A percentile compares a stretch with the other conserved stretches of the same genome.
Evolutionary conservation across 30 jellyfish, hydroid and myxozoan genomes (phyloP).

Genomic region (Phacellophora camtschatica): DNA sequence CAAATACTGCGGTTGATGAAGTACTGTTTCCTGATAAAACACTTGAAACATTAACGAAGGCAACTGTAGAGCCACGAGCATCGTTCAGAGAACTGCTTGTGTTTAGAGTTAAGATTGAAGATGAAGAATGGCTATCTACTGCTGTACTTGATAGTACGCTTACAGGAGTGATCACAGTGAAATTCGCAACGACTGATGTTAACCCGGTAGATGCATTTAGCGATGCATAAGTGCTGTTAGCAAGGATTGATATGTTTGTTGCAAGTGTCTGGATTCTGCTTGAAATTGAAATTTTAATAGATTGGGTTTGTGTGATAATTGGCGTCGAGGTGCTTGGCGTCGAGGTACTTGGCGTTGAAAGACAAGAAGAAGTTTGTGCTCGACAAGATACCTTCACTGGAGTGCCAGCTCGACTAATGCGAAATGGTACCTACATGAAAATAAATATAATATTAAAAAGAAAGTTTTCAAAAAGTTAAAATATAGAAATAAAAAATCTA

Average conservation of each 20-base stretch:
- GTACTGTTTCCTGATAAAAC: background rate
- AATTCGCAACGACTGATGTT: too few species aligned
- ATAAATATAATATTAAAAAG: background rate
- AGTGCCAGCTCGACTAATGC: slow-evolving; percentile 20
- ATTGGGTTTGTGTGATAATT: too few species aligned
- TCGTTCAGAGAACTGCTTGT: background rate
- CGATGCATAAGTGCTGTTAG: too few species aligned
- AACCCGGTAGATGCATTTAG: too few species aligned
- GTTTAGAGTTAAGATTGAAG: background rate
- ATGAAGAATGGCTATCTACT: background rate
- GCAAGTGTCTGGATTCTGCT: too few species aligned
- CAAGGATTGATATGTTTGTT: too few species aligned
- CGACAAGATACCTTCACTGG: slow-evolving; percentile 53
- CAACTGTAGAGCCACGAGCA: background rate
- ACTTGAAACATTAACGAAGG: background rate
- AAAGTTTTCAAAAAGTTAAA: too few species aligned
- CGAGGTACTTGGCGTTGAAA: background rate
- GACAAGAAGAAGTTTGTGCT: slow-evolving; percentile 33
- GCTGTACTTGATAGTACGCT: background rate
- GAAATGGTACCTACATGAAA: slow-evolving; percentile 28
- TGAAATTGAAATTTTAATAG: too few species aligned
- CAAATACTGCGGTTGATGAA: background rate
- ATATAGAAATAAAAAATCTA: too few species aligned
- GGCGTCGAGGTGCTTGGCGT: background rate
- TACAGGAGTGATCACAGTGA: too few species aligned